Evolutionary conservation across 2,113 vertebrate species (phyloP).

Genomic region (Limnothrissa miodon): DNA sequence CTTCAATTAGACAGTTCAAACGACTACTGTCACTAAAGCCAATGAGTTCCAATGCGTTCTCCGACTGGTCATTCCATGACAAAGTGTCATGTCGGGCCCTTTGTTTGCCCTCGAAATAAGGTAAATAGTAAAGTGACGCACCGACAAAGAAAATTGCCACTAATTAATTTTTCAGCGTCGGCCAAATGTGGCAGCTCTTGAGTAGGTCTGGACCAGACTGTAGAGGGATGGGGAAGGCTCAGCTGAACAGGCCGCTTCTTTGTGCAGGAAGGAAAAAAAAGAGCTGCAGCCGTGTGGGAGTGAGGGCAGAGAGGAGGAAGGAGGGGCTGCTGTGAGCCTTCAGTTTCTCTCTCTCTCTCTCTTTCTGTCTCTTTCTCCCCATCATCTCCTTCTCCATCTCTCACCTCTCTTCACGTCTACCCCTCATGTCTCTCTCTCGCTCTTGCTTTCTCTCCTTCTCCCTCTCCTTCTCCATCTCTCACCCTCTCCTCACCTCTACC

Average conservation of each 20-base stretch:
- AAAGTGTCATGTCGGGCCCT: no score
- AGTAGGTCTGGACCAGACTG: background rate
- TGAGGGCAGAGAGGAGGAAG: conserved; percentile 24
- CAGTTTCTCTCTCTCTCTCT: no score
- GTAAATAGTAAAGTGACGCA: background rate
- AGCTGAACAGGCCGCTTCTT: background rate
- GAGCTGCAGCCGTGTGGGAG: conserved; percentile 19
- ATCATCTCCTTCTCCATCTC: background rate
- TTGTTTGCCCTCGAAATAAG: no score
- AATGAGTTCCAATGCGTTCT: no score
- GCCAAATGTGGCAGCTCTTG: conserved; percentile 17
- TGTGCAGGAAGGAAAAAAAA: background rate
- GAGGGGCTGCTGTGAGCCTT: conserved; percentile 52
- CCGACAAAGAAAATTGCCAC: no score
- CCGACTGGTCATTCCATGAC: no score
- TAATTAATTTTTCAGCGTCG: no score
- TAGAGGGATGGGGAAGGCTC: background rate
- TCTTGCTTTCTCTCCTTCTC: background rate
- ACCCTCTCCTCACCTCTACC: background rate
- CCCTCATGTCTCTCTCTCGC: background rate
- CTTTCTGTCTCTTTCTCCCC: no score
- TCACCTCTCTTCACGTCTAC: no score
- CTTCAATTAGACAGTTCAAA: no score
- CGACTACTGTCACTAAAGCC: no score
- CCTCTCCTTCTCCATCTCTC: background rate